Base-by-base conservation (phyloP, 2,888 invertebrate species). In the Polydrusus pterygomalis region DNA sequence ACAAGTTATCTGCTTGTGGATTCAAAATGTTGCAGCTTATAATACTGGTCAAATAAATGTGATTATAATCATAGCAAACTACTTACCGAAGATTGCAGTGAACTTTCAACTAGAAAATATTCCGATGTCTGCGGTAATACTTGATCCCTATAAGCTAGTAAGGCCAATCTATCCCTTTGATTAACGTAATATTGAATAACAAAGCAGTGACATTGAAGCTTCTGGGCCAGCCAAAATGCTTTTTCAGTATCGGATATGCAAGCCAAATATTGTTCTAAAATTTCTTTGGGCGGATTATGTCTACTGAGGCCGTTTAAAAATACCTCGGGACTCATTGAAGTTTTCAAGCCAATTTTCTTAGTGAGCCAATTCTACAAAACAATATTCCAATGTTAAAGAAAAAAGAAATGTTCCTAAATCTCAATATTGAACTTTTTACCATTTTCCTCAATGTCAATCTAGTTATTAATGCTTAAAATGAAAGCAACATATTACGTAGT, bases 91-190 rank as follows among this genome's bases (percentile, higher is more conserved):
- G 82, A 81, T 70, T 81, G 82, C 0, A 95, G 86, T 1, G 92
- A 91, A 82, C 92, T 93, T 81, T 95, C 94, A 47, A 94, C 93
- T 75, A 93, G 90, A 80, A 93, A 92, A 80, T 92, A 92, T 82
- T 94, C 93, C 80, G 94, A 93, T 0, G 92, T 91, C 78, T 92
- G 91, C 0, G 91, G 90, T 65, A 89, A 89, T 1, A 93, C 85
- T 3, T 90, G 89, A 81, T 90, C 90, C 84, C 91, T 92, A 82
- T 93, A 93, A 79, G 90, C 90, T 3, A 91, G 88, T 7, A 94
- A 87, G 0, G 91, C 89, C 0, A 87, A 82, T 47, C 92, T 88
- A 85, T 94, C 93, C 75, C 91, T 91, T 84, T 92, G 92, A 49
- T 90, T 89, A 0, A 90, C 89, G 43, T 89, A 85, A 1, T 88